Evolutionary conservation across 2,797 vertebrate genomes (phyloP), one percentile per base, ranked within the genome.

Genomic region (Triplophysa bombifrons): DNA sequence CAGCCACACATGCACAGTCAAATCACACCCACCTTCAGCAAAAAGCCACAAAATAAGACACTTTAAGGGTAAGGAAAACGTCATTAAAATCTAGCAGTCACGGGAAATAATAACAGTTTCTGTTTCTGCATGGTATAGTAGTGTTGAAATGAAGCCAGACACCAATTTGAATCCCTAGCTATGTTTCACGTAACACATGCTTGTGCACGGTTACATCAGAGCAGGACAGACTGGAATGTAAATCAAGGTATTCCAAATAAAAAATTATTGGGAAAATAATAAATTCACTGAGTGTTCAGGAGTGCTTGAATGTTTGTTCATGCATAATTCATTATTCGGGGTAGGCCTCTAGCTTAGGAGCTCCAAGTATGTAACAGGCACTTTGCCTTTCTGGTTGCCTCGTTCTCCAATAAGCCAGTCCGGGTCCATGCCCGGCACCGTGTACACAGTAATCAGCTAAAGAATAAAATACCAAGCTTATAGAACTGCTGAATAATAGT

Each of bases 321-420:
- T 82, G 80, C 82, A 82, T 74, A 70, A 69, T 80, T 81, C 63
- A 73, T 74, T 69, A 63, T n/a, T 20, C 41, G 51, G 22, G 27
- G 30, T 66, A 61, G 51, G 76, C 50, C 78, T 90, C 83, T 96
- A 99, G 90, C 96, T 99, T 84, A 99, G 93, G 83, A 99, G 95
- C 90, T 99, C 98, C 85, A 99, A 91, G 91, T 99, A 99, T 83
- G 98, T 99, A 84, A 99, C 97, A 0, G 98, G 98, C 63, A 99
- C 97, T 86, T 96, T 99, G 76, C 98, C 98, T 78, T 98, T 99
- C 89, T 96, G 93, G 83, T 99, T 99, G 14, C 97, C 96, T 53
- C 96, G 90, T 87, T 98, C 96, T 72, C 97, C 98, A 14, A 99
- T 84, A 84, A 99, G 92, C 98, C 98, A 99, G 86, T 99, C 98